Evolutionary conservation across 1,140 invertebrate genomes (phyloP), one percentile per base, ranked within the genome.

Genomic region (Aphis gossypii): DNA sequence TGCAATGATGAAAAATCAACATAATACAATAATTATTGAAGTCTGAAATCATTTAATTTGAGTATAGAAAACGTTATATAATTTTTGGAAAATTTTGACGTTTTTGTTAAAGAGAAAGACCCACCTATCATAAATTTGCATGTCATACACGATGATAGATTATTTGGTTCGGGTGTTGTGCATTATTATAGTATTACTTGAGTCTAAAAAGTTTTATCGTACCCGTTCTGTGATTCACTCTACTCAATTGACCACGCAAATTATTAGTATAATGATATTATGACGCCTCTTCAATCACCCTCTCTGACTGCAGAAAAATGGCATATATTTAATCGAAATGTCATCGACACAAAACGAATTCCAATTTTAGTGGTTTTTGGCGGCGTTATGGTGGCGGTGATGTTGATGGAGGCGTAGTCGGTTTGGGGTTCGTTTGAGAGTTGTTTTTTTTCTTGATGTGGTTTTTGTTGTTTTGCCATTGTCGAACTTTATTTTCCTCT

Each of bases 241-340:
- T n/a, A 76, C n/a, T n/a, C 30, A n/a, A 76, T 18, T n/a, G 60
- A 76, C 60, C 60, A 14, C 60, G n/a, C 60, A 76, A 76, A 76
- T 76, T n/a, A 76, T n/a, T 23, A 76, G 4, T 76, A 35, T 76
- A 76, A 76, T 76, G n/a, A 76, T 18, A n/a, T 76, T 35, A 30
- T 76, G 60, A 76, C 30, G 60, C 30, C 30, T 76, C 14, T n/a
- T 76, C 60, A 76, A 76, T 18, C n/a, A 76, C 60, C 8, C 60
- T 68, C 60, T 68, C 60, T 18, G n/a, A 5, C 60, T 18, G 60
- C 18, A 76, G 30, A 76, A 76, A 76, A 76, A n/a, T 76, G 60
- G 60, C 60, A 76, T 76, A n/a, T 76, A n/a, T 76, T 76, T 76
- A 76, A 76, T 76, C n/a, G 60, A 76, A 76, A 76, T 76, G 60